A percentile compares a stretch with the other conserved stretches of the same genome.
Evolutionary conservation across 1,140 invertebrate species (phyloP).

Genomic region (Heliconius melpomene): DNA sequence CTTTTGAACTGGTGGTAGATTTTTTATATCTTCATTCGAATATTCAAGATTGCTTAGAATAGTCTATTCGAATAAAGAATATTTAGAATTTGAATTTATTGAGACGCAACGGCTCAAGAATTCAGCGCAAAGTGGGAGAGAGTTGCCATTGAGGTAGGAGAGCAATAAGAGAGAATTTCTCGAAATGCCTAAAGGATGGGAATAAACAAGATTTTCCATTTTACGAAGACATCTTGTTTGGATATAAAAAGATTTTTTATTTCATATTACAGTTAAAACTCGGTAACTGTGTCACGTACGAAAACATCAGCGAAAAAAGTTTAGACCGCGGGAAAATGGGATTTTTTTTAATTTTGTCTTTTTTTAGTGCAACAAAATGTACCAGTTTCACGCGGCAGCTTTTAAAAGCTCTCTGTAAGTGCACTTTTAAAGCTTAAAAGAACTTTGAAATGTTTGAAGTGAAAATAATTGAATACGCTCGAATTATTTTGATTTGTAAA

Average conservation of each 20-base stretch:
- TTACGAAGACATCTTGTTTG: too few species aligned
- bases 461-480: neutral
- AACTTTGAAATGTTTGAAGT: slow-evolving; percentile 8
- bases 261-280: neutral
- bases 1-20: too few species aligned
- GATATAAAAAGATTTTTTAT: neutral
- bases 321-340: slow-evolving; percentile 8
- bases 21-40: too few species aligned
- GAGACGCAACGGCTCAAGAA: too few species aligned
- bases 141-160: too few species aligned
- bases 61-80: too few species aligned
- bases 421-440: slow-evolving; percentile 12
- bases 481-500: neutral
- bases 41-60: too few species aligned
- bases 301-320: neutral
- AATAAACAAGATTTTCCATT: too few species aligned
- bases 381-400: slow-evolving; percentile 20
- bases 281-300: neutral
- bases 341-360: slow-evolving; percentile 18
- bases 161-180: too few species aligned
- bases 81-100: too few species aligned
- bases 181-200: too few species aligned
- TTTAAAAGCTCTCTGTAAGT: slow-evolving; percentile 22
- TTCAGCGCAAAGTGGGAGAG: too few species aligned
- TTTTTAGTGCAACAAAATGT: slow-evolving; percentile 25